Base-by-base conservation (phyloP, 1,140 invertebrate genomes). In the Bombyx mandarina region DNA sequence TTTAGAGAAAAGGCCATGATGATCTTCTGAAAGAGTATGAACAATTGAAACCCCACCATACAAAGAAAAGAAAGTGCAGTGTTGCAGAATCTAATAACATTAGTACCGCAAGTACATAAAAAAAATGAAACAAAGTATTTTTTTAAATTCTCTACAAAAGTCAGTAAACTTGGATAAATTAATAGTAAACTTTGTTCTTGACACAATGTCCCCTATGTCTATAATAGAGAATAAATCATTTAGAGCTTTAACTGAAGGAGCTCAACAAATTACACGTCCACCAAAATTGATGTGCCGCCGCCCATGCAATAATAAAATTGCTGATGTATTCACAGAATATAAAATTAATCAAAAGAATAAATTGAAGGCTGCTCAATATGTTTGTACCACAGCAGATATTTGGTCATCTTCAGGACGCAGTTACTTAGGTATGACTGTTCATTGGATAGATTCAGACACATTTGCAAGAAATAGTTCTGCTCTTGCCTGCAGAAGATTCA, bases 301-400 rank as follows among this genome's bases (percentile, higher is more conserved):
- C 45, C 10, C 45, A 7, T 10, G 7, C 45, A 45, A 10, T 7
- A 45, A 45, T 45, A 45, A 45, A 45, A 45, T 45, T 7, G 10
- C 10, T 45, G 10, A 45, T 10, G 7, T 7, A 10, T 45, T 10
- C 7, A 7, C 45, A 7, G 45, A 45, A 7, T 10, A 45, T 7
- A 45, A 7, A 7, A 45, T 7, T 45, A 45, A 45, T 7, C 7
- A 7, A 45, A 65, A 65, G 51, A 51, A 1, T 43, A 43, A 53
- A 54, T 22, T 65, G 9, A 10, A 44, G 6, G 43, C 42, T 47
- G n/a, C 49, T 10, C 54, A 52, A 22, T 6, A 61, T 26, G 26
- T 66, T 3, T 66, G 58, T 18, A 63, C 65, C 8, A 61, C 61
- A 45, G 58, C 54, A 10, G 61, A 63, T 54, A 63, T 66, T 3